Base-by-base conservation (phyloP, 2,113 vertebrate genomes). In the Candoia aspera region DNA sequence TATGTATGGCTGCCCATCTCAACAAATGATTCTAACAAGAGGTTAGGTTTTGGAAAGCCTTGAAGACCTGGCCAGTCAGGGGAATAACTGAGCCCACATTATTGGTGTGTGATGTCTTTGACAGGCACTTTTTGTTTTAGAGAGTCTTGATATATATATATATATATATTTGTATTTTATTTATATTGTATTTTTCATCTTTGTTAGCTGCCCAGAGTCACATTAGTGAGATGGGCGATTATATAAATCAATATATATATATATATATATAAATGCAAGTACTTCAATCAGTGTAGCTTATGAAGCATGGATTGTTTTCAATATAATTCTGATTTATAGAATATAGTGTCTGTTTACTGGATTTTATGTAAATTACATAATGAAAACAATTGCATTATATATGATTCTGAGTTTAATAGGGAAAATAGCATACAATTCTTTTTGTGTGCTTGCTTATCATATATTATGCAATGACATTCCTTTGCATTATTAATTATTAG, bases 371-470 rank as follows among this genome's bases (percentile, higher is more conserved):
- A 68, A n/a, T 68, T 68, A 12, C 62, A 68, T 68, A n/a, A n/a
- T n/a, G 11, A 68, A 68, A 68, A 68, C 26, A 12, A 64, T 55
- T 59, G 55, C 89, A 62, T 89, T 58, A 26, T 84, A 84, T 58
- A 57, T 84, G 42, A 29, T 37, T 49, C 84, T 37, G 37, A 92
- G 29, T 58, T 85, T 46, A 83, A 42, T 42, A 91, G 86, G 84
- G 60, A 86, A 79, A 86, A 92, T 15, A 85, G 17, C 46, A 84
- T 87, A 79, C 49, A 58, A 49, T 59, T 64, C 53, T 88, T 92
- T 92, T 89, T 88, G 89, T 90, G 53, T 90, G 91, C 83, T 93
- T 91, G 55, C 92, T 94, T n/a, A 92, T 83, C 42, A 49, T 79
- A 46, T 92, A 58, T 49, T 88, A 58, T 84, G 33, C 46, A 88